Base-by-base conservation (phyloP, 1,140 invertebrate species). In the Penaeus japonicus region DNA sequence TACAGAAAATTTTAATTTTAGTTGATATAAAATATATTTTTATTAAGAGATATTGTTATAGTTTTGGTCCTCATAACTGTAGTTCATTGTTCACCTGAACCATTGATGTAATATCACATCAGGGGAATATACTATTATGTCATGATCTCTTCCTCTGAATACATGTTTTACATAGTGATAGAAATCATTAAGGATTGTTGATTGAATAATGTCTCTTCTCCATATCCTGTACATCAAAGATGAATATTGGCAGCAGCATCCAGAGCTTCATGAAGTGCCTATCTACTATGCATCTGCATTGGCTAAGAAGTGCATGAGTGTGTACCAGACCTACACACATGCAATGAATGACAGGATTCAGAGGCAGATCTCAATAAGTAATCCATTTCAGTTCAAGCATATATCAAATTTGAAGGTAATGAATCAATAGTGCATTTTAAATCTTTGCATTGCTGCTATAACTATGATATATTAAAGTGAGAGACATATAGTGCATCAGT, bases 291-390 rank as follows among this genome's bases (percentile, higher is more conserved):
- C 99, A 0, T 99, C 98, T 0, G 99, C 98, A 0, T 93, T 99
- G 59, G 99, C 99, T 3, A 99, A 99, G 92, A 99, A 99, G 92
- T 99, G 99, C 92, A 99, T 99, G 98, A 97, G 98, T 86, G 99
- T 99, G 0, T 99, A 99, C 93, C 99, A 99, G 93, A 99, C 99
- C 0, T 99, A 99, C 92, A 96, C 99, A 0, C 99, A 99, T 93
- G 98, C 98, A 0, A 99, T 99, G 99, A 99, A 99, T 92, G 98
- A 99, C 91, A 96, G 96, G 92, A 99, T 99, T 90, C 94, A 96
- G 27, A 93, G 97, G 12, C 98, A 99, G 93, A 99, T 99, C 91
- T 97, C 98, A 0, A 96, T 99, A 54, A 99, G 98, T 92, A 99
- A 99, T 94, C 99, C 99, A 0, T 99, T 99, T 93, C 97, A 99